Conservation (phyloP, 2,888 invertebrate species). For the Agrotis puta region DNA sequence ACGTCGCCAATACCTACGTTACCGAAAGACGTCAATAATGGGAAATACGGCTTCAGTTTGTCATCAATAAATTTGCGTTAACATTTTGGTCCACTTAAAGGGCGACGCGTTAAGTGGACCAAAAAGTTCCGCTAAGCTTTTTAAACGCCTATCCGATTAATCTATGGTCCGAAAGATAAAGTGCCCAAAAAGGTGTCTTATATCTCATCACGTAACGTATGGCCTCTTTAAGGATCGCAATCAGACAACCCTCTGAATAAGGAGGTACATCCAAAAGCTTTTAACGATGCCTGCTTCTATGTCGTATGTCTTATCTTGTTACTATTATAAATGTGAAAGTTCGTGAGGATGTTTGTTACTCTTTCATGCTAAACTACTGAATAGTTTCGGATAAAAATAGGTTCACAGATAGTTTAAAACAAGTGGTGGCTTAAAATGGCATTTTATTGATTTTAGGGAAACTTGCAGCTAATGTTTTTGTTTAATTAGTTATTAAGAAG, state of each 20-base stretch:
- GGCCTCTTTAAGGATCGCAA: slow-evolving; percentile 20
- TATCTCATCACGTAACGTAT: slow-evolving; percentile 30
- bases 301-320: no score
- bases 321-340: no score
- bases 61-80: background rate
- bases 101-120: background rate
- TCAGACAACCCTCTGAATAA: slow-evolving; percentile 21
- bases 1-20: no score
- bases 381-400: no score
- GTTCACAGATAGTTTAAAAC: no score
- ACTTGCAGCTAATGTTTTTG: no score
- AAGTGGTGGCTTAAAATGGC: no score
- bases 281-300: slow-evolving; percentile 29
- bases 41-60: background rate
- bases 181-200: slow-evolving; percentile 25
- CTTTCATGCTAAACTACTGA: no score
- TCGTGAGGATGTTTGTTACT: no score
- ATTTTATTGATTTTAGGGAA: no score
- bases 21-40: no score
- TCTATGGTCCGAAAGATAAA: slow-evolving; percentile 45
- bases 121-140: background rate
- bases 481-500: no score
- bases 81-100: background rate
- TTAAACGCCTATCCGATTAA: slow-evolving; percentile 11
- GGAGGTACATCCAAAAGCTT: slow-evolving; percentile 48